phyloP scores from a whole-genome alignment of 2,797 vertebrate genomes.

The Acipenser transmontanus region DNA sequence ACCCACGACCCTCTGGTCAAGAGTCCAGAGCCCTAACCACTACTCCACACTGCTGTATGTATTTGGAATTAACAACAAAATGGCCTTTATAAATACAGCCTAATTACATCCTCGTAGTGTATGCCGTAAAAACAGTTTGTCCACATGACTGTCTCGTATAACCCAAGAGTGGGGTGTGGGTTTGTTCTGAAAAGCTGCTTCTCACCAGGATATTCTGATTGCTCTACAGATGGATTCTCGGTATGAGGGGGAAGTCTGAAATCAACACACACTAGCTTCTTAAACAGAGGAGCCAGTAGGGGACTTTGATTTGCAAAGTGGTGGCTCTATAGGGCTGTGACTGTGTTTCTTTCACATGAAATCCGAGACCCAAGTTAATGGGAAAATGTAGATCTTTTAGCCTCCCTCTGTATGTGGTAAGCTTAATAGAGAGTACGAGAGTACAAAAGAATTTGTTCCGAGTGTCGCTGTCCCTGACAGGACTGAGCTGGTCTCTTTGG shows the following conservation, averaged over 20 bases:
- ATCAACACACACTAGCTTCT: constrained; percentile 44
- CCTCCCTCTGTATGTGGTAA: constrained; percentile 40
- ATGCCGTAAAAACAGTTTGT: no score
- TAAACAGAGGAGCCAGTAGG: constrained; percentile 31
- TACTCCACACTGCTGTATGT: no score
- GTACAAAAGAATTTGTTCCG: constrained; percentile 61
- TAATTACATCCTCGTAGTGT: no score
- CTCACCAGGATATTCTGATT: constrained; percentile 48
- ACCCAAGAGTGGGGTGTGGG: no score
- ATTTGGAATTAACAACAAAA: no score
- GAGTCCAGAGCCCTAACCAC: no score
- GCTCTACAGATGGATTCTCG: constrained; percentile 59
- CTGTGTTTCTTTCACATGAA: constrained; percentile 43
- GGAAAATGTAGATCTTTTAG: constrained; percentile 38
- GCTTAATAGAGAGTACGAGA: constrained; percentile 45
- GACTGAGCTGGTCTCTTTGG: constrained; percentile 63
- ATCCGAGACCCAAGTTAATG: constrained; percentile 36
- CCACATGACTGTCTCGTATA: no score
- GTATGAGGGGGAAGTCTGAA: constrained; percentile 53
- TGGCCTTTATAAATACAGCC: no score
- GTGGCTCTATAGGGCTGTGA: constrained; percentile 27
- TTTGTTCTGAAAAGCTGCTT: constrained; percentile 7
- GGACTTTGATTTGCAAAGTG: constrained; percentile 35
- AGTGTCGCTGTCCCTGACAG: constrained; percentile 61
- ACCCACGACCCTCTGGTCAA: no score